Evolutionary conservation across 2,113 vertebrate genomes (phyloP), one percentile per base, ranked within the genome.

Genomic region (Scytalopus superciliaris): DNA sequence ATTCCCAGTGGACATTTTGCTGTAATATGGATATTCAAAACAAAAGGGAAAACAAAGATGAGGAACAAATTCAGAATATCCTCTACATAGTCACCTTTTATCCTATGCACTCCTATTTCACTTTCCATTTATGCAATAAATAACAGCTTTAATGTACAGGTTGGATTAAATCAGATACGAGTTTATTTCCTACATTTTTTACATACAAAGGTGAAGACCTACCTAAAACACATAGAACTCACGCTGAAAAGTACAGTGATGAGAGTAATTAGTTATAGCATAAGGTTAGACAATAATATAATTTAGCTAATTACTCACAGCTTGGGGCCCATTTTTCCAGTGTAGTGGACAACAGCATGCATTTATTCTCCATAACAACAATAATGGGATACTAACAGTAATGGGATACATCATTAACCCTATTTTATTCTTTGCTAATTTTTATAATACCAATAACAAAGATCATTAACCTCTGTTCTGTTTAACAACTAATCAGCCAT

Each of bases 331-430:
- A 96, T 97, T 97, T 98, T 97, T 98, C 97, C 90, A 94, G 49
- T 74, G 79, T 88, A 95, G 91, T 9, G 37, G 90, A 97, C 96
- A 97, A 97, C 81, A 94, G 88, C 85, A 86, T 97, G 94, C 77
- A 56, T 97, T 98, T 96, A 97, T 97, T 98, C 95, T 97, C 95
- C 87, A 50, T 95, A 97, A 98, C 94, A 97, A 98, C 94, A 98
- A 96, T 97, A 97, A 97, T 91, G 96, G 80, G 94, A 98, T 96
- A 98, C 97, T 94, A 97, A 98, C 94, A 98, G 96, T 96, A 97
- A 97, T 91, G 96, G 80, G 95, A 98, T 96, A 98, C 97, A 97
- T 98, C 98, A 97, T 98, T 98, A 98, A 98, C 97, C 84, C 75
- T 97, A 96, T 98, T 98, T 98, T 98, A 98, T 96, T 97, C 91